Evolutionary conservation across 2,888 invertebrate genomes (phyloP).

Genomic region (Selenia dentaria): DNA sequence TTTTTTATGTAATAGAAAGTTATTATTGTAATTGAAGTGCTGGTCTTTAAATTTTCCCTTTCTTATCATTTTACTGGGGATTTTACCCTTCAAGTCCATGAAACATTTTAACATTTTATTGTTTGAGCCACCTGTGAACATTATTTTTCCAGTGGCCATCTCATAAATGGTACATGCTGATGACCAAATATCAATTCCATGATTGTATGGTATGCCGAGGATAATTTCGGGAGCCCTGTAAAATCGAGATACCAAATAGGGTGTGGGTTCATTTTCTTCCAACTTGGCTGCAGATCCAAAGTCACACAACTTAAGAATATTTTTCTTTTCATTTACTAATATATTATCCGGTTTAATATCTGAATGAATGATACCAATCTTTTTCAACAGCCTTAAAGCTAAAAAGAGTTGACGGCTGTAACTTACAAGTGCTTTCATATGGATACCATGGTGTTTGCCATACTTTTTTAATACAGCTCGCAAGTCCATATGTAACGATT

Average conservation of each 20-base stretch:
- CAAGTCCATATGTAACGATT: slow-evolving; percentile 96
- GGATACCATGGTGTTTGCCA: slow-evolving; percentile 97
- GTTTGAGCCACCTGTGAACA: slow-evolving; percentile 98
- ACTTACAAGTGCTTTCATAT: slow-evolving; percentile 97
- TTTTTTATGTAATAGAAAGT: slow-evolving; percentile 97
- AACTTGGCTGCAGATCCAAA: slow-evolving; percentile 98
- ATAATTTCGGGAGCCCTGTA: slow-evolving; percentile 99
- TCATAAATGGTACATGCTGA: slow-evolving; percentile 99
- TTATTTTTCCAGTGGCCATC: slow-evolving; percentile 97
- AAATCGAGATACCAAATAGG: slow-evolving; percentile 98
- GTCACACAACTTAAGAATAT: slow-evolving; percentile 98
- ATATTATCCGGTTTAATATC: slow-evolving; percentile 99
- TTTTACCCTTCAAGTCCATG: slow-evolving; percentile 99
- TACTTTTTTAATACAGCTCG: slow-evolving; percentile 97
- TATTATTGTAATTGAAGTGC: slow-evolving; percentile 98
- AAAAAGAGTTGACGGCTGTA: slow-evolving; percentile 97
- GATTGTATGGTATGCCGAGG: slow-evolving; percentile 97
- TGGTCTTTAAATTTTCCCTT: slow-evolving; percentile 98
- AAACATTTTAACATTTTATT: slow-evolving; percentile 99
- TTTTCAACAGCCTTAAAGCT: slow-evolving; percentile 96
- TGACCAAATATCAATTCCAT: slow-evolving; percentile 99
- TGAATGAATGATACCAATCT: slow-evolving; percentile 97
- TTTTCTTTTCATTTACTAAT: slow-evolving; percentile 98
- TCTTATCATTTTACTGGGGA: slow-evolving; percentile 96
- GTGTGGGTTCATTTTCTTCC: slow-evolving; percentile 98